Evolutionary conservation across 2,113 vertebrate genomes (phyloP).

Genomic region (Thamnaconus septentrionalis): DNA sequence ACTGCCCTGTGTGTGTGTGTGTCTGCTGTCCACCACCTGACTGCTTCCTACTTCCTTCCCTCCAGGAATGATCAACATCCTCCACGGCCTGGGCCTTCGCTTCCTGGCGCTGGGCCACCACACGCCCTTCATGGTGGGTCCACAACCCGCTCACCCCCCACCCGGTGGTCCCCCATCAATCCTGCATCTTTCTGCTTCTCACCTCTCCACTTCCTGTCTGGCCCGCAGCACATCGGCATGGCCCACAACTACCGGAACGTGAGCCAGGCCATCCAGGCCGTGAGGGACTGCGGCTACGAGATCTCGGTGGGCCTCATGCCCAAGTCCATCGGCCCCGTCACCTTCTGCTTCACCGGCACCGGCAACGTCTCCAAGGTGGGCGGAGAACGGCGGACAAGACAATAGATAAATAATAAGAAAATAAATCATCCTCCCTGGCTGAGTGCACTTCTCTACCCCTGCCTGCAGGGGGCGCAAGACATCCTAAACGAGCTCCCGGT

Average conservation of each 20-base stretch:
- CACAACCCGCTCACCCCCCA: too few species aligned
- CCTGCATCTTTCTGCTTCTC: neutral
- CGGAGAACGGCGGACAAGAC: neutral
- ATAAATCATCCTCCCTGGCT: neutral
- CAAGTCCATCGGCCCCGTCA: conserved; percentile 92
- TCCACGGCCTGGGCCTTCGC: conserved; percentile 92
- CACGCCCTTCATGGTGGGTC: conserved; percentile 94
- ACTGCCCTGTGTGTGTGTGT: too few species aligned
- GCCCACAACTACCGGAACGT: conserved; percentile 98
- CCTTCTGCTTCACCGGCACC: conserved; percentile 96
- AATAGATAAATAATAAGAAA: neutral
- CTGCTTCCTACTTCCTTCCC: neutral
- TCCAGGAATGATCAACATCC: conserved; percentile 97
- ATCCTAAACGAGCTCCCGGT: conserved; percentile 93
- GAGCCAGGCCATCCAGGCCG: conserved; percentile 94
- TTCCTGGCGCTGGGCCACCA: conserved; percentile 95
- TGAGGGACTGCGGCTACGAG: conserved; percentile 97
- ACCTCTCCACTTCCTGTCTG: neutral
- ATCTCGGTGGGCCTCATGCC: conserved; percentile 97
- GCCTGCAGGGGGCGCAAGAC: conserved; percentile 90
- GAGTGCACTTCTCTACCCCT: neutral
- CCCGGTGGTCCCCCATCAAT: too few species aligned
- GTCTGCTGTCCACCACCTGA: too few species aligned
- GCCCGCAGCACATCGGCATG: conserved; percentile 93
- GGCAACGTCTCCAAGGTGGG: conserved; percentile 96